These are phyloP conservation scores for Periplaneta americana DNA, from an alignment of 1,140 invertebrate genomes.

Conservation along the genomic window DNA sequence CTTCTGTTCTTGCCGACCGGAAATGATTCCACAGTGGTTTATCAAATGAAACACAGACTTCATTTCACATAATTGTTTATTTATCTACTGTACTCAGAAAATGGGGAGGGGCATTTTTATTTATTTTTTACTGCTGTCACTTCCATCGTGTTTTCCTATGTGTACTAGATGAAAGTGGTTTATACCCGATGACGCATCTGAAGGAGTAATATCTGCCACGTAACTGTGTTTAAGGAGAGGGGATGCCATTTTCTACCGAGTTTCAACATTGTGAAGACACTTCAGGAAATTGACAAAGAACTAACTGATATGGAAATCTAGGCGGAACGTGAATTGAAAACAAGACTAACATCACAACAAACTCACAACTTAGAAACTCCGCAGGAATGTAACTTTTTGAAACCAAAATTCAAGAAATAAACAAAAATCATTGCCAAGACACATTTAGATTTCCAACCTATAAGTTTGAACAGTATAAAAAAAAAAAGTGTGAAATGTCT, in stretches of 20 bases:
- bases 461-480: slow-evolving; percentile 9
- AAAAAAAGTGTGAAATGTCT: slow-evolving; percentile 20
- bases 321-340: slow-evolving; percentile 2
- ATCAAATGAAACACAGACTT: neutral
- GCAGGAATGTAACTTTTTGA: slow-evolving; percentile 14
- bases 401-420: neutral
- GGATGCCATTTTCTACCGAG: slow-evolving; percentile 5
- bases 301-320: neutral
- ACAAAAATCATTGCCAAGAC: neutral
- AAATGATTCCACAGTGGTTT: neutral
- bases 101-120: slow-evolving; percentile 3
- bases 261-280: slow-evolving; percentile 13
- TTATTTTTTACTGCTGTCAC: slow-evolving; percentile 9
- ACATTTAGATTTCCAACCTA: neutral
- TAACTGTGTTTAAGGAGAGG: neutral
- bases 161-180: slow-evolving; percentile 15
- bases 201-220: slow-evolving; percentile 15
- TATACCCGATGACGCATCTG: slow-evolving; percentile 12
- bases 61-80: slow-evolving; percentile 18
- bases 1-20: neutral
- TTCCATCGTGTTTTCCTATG: slow-evolving; percentile 15
- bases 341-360: slow-evolving; percentile 1
- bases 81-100: slow-evolving; percentile 19
- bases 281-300: slow-evolving; percentile 6
- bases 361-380: neutral